Base-by-base conservation (phyloP, 2,797 vertebrate genomes). In the Myotis vivesi region DNA sequence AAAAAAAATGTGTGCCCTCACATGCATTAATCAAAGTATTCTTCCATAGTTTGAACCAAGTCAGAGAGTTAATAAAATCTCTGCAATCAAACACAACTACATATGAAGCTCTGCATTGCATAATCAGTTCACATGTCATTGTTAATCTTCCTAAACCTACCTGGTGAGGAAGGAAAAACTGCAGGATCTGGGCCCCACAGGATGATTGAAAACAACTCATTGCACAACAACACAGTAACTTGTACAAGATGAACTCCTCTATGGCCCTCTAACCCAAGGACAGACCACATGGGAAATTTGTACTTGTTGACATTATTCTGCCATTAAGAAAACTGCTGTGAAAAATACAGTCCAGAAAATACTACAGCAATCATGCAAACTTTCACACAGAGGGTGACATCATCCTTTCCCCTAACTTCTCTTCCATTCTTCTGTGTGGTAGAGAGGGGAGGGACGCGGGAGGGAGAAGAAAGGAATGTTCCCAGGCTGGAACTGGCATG, bases 321-420 rank as follows among this genome's bases (percentile, higher is more conserved):
- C 33, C 71, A 57, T 71, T 69, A 91, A 55, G 46, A 66, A 92
- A 92, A 92, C n/a, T 80, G 69, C 36, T 59, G 15, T 41, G 75
- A 73, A 64, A 95, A 96, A 88, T 30, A 69, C 19, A 68, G 64
- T n/a, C n/a, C 41, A 77, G 72, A 93, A 93, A 92, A 57, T 44
- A 41, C 53, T 38, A 6, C 11, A 49, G 33, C 23, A 53, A 2
- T 79, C 62, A 55, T n/a, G 53, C 38, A 41, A 49, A 85, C 23
- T 36, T 85, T 53, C 38, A 81, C 41, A 76, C 46, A 53, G 1
- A 79, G 30, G 7, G 20, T 87, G 77, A 87, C 53, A 36, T 75
- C 81, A 84, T 44, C 46, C 28, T 64, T 83, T 55, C 28, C 51
- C 6, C 30, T 68, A 53, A 5, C 15, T 17, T 23, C 77, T 82